These are phyloP conservation scores for Rutilus rutilus DNA, from an alignment of 2,113 vertebrate species.

Conservation along the genomic window DNA sequence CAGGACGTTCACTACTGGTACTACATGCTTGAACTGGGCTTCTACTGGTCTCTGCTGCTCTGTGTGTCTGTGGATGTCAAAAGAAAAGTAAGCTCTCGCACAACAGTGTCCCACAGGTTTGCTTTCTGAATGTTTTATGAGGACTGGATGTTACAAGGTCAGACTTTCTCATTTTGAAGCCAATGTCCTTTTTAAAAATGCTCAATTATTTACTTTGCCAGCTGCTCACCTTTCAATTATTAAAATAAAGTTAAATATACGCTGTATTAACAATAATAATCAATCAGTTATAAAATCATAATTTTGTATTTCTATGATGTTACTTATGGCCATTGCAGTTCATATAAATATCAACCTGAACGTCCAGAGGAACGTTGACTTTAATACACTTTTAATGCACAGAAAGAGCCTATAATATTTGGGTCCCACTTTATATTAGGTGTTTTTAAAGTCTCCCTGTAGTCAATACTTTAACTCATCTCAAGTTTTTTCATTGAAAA, in stretches of 20 bases:
- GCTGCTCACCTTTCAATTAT: background rate
- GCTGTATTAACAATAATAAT: background rate
- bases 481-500: too few relatives aligned
- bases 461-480: too few relatives aligned
- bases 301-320: too few relatives aligned
- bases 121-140: background rate
- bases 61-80: constrained; percentile 88
- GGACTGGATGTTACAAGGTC: background rate
- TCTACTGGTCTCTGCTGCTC: constrained; percentile 87
- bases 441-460: too few relatives aligned
- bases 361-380: too few relatives aligned
- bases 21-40: constrained; percentile 90
- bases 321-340: too few relatives aligned
- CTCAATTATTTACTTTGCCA: background rate
- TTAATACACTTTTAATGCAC: too few relatives aligned
- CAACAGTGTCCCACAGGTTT: background rate
- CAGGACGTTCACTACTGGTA: constrained; percentile 83
- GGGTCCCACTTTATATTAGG: too few relatives aligned
- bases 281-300: background rate
- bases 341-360: too few relatives aligned
- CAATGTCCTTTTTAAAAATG: background rate
- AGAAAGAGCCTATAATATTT: too few relatives aligned
- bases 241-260: background rate
- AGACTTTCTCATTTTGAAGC: background rate
- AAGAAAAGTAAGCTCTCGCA: constrained; percentile 80